Percentiles rank a stretch among this genome's conserved stretches.
These are phyloP conservation scores for Pseudotriccus pelzelni DNA, from an alignment of 2,797 vertebrate genomes.

Conservation along the genomic window DNA sequence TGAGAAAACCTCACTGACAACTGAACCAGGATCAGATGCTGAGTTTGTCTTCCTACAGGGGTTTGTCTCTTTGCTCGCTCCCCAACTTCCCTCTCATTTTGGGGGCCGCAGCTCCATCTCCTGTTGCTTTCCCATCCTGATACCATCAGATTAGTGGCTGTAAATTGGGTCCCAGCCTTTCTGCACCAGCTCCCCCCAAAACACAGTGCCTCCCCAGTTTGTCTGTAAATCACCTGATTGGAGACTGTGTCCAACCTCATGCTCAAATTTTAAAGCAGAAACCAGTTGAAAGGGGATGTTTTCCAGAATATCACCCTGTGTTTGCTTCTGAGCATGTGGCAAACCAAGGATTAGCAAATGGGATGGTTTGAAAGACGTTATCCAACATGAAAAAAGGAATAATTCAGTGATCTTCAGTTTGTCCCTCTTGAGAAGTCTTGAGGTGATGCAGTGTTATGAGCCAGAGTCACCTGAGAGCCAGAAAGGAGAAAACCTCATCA, in stretches of 20 bases:
- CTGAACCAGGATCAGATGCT: background rate
- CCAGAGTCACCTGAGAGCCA: too few relatives aligned
- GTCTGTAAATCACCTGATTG: background rate
- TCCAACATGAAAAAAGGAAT: background rate
- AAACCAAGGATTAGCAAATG: background rate
- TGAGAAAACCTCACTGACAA: background rate
- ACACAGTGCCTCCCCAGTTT: accelerated
- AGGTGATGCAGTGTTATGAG: background rate
- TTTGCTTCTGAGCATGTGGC: accelerated
- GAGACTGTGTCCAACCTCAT: accelerated
- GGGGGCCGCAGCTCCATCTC: background rate
- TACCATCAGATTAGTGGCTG: accelerated
- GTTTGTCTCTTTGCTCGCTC: background rate
- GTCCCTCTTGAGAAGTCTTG: background rate
- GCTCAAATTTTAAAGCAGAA: background rate
- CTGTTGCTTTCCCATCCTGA: accelerated
- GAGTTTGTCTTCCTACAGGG: background rate
- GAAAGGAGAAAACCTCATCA: background rate
- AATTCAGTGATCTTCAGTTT: background rate
- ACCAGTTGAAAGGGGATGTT: background rate
- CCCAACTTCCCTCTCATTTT: background rate
- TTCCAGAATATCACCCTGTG: accelerated
- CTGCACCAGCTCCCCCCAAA: background rate
- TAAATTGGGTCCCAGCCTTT: accelerated
- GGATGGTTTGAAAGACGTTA: background rate